Evolutionary conservation across 2,888 invertebrate species (phyloP), one percentile per base, ranked within the genome.

Genomic region (Aphodius sticticus): DNA sequence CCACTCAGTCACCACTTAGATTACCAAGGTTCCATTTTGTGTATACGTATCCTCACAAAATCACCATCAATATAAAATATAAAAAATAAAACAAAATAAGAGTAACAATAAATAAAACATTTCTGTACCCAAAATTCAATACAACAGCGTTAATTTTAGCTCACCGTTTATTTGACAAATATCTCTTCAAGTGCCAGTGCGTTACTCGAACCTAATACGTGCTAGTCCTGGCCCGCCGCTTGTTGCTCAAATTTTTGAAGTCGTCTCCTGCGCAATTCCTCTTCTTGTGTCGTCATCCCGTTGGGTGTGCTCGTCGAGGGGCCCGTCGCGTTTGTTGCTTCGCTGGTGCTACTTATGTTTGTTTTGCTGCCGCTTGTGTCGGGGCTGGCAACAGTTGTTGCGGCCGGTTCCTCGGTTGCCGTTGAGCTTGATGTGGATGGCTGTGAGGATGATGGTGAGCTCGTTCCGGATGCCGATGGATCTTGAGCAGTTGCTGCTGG

Each of bases 181-280:
- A 53, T 12, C 53, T 53, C 53, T 53, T 53, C 53, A 9, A 7
- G 53, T 53, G 53, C 12, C 12, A 9, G 53, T 53, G 53, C 12
- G 53, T 53, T 53, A 53, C 7, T 9, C 7, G 12, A 53, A 53
- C 7, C 7, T 9, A 53, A 53, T 9, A 53, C 7, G 26, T 26
- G 26, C 26, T 26, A 26, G 53, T 12, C 53, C 12, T 7, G 9
- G 53, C 9, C 53, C 53, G 53, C 53, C 36, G 74, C 37, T 70
- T 85, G 85, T 76, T 87, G 83, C 70, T 79, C 81, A 82, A 95
- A 96, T 90, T 94, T 95, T 90, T 94, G 93, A 88, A 96, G 91
- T 89, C 96, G 92, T 87, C 95, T 92, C 90, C 94, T 93, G 88
- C 96, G 91, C 79, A 96, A 90, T 87, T 96, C 95, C 86, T 92